Evolutionary conservation across 2,888 invertebrate genomes (phyloP).

Genomic region (Scaptomyza cyrtandrae): DNA sequence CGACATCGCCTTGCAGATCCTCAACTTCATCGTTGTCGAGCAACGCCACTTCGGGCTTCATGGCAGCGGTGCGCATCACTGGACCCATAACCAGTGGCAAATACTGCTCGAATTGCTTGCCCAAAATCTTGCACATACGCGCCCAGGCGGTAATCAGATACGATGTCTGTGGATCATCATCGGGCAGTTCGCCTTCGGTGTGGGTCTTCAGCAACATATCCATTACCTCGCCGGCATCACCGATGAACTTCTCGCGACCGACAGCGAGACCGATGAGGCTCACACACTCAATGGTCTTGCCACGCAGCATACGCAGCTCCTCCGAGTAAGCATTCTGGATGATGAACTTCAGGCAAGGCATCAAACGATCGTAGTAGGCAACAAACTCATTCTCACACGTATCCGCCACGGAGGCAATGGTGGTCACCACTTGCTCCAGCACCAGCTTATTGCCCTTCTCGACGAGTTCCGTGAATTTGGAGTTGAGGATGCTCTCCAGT

Average conservation of each 20-base stretch:
- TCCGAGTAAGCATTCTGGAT: conserved; percentile 96
- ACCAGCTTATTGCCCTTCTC: conserved; percentile 98
- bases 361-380: conserved; percentile 95
- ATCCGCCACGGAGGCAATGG: conserved; percentile 99
- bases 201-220: conserved; percentile 96
- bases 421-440: conserved; percentile 97
- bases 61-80: conserved; percentile 93
- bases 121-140: conserved; percentile 97
- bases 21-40: conserved; percentile 93
- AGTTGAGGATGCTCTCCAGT: conserved; percentile 93
- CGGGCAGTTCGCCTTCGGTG: conserved; percentile 92
- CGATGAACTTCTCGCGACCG: conserved; percentile 92
- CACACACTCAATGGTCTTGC: conserved; percentile 99
- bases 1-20: conserved; percentile 91
- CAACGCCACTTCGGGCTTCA: conserved; percentile 95
- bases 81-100: conserved; percentile 96
- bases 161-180: conserved; percentile 98
- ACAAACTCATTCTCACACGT: conserved; percentile 98
- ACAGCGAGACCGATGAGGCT: conserved; percentile 97
- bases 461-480: conserved; percentile 97
- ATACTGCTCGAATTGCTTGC: conserved; percentile 93
- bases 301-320: conserved; percentile 95
- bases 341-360: conserved; percentile 98
- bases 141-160: conserved; percentile 99
- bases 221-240: conserved; percentile 98